Evolutionary conservation across 2,797 vertebrate species (phyloP).

Genomic region (Chelidonichthys spinosus): DNA sequence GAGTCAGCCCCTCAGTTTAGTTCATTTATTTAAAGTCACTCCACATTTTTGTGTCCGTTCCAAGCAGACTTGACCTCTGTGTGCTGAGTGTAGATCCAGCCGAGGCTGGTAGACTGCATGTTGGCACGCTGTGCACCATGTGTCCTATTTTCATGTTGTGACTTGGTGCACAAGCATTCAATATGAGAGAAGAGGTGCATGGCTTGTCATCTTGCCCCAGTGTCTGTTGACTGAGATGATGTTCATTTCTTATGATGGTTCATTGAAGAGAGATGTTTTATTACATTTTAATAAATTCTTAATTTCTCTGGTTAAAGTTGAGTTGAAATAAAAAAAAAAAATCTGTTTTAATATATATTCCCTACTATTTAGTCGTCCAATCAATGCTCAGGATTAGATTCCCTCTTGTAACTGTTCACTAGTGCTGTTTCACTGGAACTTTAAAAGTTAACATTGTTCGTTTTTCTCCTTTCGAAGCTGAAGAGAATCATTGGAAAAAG

Average conservation of each 20-base stretch:
- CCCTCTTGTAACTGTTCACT: too few relatives aligned
- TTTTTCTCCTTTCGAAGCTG: constrained; percentile 82
- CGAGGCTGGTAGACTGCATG: constrained; percentile 56
- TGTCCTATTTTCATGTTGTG: constrained; percentile 30
- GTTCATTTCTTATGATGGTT: constrained; percentile 52
- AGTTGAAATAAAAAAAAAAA: too few relatives aligned
- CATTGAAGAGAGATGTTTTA: constrained; percentile 45
- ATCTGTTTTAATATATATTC: too few relatives aligned
- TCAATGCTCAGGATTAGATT: too few relatives aligned
- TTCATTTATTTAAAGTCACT: constrained; percentile 15
- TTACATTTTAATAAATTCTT: not conserved
- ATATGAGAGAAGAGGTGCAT: constrained; percentile 42
- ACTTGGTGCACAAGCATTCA: constrained; percentile 30
- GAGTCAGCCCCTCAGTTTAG: constrained; percentile 25
- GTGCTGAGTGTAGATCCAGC: not conserved
- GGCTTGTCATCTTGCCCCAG: constrained; percentile 14
- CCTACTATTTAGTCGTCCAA: too few relatives aligned
- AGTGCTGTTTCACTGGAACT: too few relatives aligned
- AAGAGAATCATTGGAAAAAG: constrained; percentile 93
- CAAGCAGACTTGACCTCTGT: constrained; percentile 17
- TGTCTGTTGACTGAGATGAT: constrained; percentile 9
- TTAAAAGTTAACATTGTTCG: not conserved
- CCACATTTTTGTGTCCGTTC: constrained; percentile 4
- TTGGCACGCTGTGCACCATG: constrained; percentile 50
- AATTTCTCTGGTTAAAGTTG: not conserved